Conservation (phyloP, 1,140 invertebrate genomes). For the Heterodera schachtii region DNA sequence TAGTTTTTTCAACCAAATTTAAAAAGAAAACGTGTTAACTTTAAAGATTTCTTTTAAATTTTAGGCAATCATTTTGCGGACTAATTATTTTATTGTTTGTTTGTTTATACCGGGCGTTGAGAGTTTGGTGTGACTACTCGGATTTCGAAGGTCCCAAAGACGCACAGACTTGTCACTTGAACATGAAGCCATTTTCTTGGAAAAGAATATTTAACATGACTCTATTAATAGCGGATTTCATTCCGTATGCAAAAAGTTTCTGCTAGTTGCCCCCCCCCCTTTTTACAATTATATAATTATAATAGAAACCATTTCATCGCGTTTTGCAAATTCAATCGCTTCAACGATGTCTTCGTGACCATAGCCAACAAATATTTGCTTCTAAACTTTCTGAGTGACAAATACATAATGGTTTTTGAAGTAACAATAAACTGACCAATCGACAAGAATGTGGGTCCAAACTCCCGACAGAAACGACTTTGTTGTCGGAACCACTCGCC, state of each 20-base stretch:
- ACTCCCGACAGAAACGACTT: conserved; percentile 40
- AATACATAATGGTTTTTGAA: neutral
- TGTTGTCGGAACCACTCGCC: conserved; percentile 42
- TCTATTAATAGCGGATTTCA: neutral
- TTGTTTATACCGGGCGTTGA: conserved; percentile 16
- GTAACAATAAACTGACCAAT: conserved; percentile 27
- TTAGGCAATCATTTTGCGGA: conserved; percentile 1
- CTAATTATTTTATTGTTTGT: too few relatives aligned
- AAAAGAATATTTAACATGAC: conserved; percentile 1
- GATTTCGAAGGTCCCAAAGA: conserved; percentile 44
- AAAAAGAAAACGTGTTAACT: too few relatives aligned
- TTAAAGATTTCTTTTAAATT: too few relatives aligned
- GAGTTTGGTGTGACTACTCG: conserved; percentile 34
- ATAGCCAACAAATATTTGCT: conserved; percentile 39
- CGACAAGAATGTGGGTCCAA: conserved; percentile 40
- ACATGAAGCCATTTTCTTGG: conserved; percentile 46
- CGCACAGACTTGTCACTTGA: conserved; percentile 49
- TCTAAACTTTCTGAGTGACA: conserved; percentile 22
- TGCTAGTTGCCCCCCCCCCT: too few relatives aligned
- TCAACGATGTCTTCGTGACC: conserved; percentile 50
- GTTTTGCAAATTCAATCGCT: conserved; percentile 41
- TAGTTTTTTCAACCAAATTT: too few relatives aligned
- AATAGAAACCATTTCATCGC: conserved; percentile 28
- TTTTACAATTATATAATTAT: too few relatives aligned
- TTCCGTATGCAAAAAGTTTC: neutral